These are phyloP conservation scores for Anarrhichthys ocellatus DNA, from an alignment of 2,113 vertebrate genomes.

Conservation along the genomic window DNA sequence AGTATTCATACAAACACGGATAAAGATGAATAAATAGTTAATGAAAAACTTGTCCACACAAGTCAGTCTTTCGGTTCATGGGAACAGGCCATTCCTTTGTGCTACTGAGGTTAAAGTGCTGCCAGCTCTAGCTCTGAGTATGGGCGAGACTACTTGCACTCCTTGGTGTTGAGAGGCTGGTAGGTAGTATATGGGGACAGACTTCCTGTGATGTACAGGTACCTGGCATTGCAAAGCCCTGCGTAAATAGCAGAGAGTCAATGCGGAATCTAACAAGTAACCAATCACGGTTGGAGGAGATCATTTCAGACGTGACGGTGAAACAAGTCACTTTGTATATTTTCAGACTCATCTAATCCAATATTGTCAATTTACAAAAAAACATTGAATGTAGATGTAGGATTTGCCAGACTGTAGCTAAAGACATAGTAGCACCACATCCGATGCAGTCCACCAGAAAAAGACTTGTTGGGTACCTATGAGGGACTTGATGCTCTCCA, in stretches of 20 bases:
- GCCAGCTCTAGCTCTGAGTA: neutral
- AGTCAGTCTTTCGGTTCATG: neutral
- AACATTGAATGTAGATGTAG: neutral
- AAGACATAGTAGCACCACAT: neutral
- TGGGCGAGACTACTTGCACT: neutral
- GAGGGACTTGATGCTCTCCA: slow-evolving; percentile 99
- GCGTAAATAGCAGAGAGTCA: neutral
- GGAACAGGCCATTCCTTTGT: neutral
- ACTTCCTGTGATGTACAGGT: neutral
- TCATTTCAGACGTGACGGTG: neutral
- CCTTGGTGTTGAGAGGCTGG: neutral
- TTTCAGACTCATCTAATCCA: neutral
- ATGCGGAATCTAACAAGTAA: neutral
- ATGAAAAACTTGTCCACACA: neutral
- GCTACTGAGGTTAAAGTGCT: neutral
- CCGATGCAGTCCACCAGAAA: neutral
- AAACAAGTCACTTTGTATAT: neutral
- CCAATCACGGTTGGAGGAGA: too few species aligned
- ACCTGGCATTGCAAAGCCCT: neutral
- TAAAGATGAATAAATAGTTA: neutral
- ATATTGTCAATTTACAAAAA: neutral
- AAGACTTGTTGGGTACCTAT: slow-evolving; percentile 87
- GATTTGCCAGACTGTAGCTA: neutral
- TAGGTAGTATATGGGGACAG: neutral
- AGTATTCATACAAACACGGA: neutral